phyloP scores from a whole-genome alignment of 92 coral and sea anemone genomes.

The Paragorgia papillata region DNA sequence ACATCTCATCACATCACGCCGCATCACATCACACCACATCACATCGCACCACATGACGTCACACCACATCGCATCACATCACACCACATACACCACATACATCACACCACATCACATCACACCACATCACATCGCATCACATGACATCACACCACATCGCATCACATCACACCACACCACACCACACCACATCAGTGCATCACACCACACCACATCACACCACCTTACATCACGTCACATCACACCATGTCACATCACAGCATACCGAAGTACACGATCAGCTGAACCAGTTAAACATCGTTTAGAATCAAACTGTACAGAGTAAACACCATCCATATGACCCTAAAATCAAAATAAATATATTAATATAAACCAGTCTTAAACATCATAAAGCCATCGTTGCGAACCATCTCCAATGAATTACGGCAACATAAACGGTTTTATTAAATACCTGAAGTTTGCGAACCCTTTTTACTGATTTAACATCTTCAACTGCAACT shows the following conservation, averaged over 20 bases:
- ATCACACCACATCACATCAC: slow-evolving; percentile 8
- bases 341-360: slow-evolving; percentile 56
- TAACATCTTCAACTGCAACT: slow-evolving; percentile 89
- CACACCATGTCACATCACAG: not conserved
- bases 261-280: slow-evolving; percentile 86
- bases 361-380: too few relatives aligned
- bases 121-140: slow-evolving; percentile 20
- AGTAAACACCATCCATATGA: slow-evolving; percentile 90
- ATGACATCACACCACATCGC: slow-evolving; percentile 1
- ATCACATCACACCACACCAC: slow-evolving; percentile 14
- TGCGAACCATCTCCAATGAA: too few relatives aligned
- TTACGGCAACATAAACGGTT: too few relatives aligned
- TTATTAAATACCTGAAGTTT: slow-evolving; percentile 93
- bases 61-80: slow-evolving; percentile 16
- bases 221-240: not conserved
- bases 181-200: not conserved
- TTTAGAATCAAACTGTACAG: slow-evolving; percentile 90
- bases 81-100: slow-evolving; percentile 20
- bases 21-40: slow-evolving; percentile 7
- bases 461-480: slow-evolving; percentile 78
- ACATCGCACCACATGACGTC: not conserved
- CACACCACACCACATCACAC: too few relatives aligned
- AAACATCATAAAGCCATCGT: too few relatives aligned
- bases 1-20: slow-evolving; percentile 10
- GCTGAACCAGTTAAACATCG: slow-evolving; percentile 90